These are phyloP conservation scores for Cydia strobilella DNA, from an alignment of 1,140 invertebrate species.

Conservation along the genomic window DNA sequence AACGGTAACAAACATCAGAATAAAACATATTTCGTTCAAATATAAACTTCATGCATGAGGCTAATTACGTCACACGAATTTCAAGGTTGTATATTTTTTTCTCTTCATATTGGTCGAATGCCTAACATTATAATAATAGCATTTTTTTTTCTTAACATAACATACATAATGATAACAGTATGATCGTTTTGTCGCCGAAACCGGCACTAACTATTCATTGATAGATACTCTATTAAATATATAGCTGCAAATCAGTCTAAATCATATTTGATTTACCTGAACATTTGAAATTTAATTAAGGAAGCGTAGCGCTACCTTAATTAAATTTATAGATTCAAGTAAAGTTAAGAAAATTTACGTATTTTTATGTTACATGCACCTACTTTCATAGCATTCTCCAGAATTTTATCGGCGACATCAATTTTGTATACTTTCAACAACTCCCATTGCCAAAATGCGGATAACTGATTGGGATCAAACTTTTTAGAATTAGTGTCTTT, in stretches of 20 bases:
- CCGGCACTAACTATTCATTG: not conserved
- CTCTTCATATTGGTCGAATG: too few species aligned
- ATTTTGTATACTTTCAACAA: slow-evolving; percentile 58
- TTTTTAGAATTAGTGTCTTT: slow-evolving; percentile 44
- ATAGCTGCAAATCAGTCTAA: too few species aligned
- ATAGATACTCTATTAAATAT: too few species aligned
- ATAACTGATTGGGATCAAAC: slow-evolving; percentile 51
- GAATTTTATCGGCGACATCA: slow-evolving; percentile 50
- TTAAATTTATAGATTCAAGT: slow-evolving; percentile 51
- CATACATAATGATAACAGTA: not conserved
- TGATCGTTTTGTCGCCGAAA: not conserved
- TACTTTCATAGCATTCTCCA: slow-evolving; percentile 52
- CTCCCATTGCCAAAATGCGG: slow-evolving; percentile 73
- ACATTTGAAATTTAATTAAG: too few species aligned
- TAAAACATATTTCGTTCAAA: too few species aligned
- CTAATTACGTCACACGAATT: too few species aligned
- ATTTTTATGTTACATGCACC: slow-evolving; percentile 37
- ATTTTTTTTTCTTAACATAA: too few species aligned
- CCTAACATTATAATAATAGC: too few species aligned
- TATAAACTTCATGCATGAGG: too few species aligned
- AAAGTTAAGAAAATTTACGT: slow-evolving; percentile 55
- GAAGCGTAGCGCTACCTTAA: slow-evolving; percentile 33
- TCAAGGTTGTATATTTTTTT: too few species aligned
- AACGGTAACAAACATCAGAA: too few species aligned
- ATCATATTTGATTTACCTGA: too few species aligned